These are phyloP conservation scores for Euzetes globulus DNA, from an alignment of 2,888 invertebrate species.

Conservation along the genomic window DNA sequence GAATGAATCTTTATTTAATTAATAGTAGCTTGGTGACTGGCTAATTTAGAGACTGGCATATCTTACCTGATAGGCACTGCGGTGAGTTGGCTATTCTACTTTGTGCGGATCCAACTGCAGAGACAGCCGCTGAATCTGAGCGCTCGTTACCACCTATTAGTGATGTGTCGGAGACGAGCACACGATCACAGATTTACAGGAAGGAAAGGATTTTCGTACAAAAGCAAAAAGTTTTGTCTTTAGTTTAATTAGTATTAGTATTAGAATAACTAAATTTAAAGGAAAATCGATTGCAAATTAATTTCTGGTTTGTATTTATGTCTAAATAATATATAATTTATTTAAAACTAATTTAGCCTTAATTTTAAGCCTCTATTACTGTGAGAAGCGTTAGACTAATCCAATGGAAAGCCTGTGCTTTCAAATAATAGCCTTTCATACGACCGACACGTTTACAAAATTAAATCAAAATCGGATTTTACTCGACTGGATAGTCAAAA, in stretches of 20 bases:
- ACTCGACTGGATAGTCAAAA: background rate
- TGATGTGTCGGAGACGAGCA: background rate
- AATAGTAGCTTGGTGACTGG: background rate
- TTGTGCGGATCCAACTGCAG: conserved; percentile 30
- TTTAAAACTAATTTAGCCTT: background rate
- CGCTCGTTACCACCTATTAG: conserved; percentile 33
- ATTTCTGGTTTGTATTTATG: no score
- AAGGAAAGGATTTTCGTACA: conserved; percentile 2
- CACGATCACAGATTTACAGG: background rate
- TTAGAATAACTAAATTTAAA: no score
- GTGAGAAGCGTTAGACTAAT: background rate
- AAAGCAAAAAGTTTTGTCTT: conserved; percentile 15
- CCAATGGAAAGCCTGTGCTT: background rate
- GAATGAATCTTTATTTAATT: background rate
- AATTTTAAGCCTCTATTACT: background rate
- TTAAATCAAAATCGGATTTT: background rate
- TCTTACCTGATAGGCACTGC: conserved; percentile 35
- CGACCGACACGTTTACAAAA: background rate
- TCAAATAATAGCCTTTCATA: background rate
- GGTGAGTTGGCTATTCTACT: conserved; percentile 34
- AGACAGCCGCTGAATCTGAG: conserved; percentile 35
- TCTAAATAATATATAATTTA: background rate
- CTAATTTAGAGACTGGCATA: background rate
- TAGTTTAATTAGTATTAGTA: no score
- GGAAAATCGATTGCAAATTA: no score